Conservation (phyloP, 2,113 vertebrate species). For the Ifrita kowaldi region DNA sequence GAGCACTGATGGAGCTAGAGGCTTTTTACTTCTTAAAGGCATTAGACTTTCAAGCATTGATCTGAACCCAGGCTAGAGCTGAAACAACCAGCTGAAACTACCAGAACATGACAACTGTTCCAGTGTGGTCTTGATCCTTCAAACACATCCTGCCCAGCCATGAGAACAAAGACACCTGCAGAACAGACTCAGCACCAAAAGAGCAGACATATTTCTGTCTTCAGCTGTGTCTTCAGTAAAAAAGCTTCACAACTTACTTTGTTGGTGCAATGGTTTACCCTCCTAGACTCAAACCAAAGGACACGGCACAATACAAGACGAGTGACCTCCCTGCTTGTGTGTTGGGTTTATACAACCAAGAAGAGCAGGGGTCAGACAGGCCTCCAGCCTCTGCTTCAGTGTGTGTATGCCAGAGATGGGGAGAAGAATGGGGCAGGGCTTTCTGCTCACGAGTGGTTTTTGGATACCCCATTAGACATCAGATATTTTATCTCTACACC, state of each 20-base stretch:
- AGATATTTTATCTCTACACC: background rate
- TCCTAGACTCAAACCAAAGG: background rate
- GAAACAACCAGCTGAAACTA: background rate
- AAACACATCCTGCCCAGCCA: background rate
- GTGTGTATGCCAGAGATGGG: background rate
- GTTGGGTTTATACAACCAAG: background rate
- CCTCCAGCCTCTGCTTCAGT: background rate
- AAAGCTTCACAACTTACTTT: background rate
- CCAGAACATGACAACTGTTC: rapidly evolving
- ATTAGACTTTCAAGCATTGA: background rate
- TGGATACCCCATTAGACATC: background rate
- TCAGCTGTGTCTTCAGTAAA: background rate
- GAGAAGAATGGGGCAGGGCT: background rate
- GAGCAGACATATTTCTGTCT: background rate
- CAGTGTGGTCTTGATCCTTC: background rate
- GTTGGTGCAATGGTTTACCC: background rate
- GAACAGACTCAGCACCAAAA: background rate
- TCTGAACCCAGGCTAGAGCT: background rate
- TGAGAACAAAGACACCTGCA: background rate
- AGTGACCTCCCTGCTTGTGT: background rate
- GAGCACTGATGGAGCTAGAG: background rate
- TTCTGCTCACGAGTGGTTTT: background rate
- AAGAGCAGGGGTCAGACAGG: background rate
- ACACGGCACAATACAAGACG: background rate
- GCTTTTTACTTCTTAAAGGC: background rate